Evolutionary conservation across 2,113 vertebrate species (phyloP).

Genomic region (Corydoras maculifer): DNA sequence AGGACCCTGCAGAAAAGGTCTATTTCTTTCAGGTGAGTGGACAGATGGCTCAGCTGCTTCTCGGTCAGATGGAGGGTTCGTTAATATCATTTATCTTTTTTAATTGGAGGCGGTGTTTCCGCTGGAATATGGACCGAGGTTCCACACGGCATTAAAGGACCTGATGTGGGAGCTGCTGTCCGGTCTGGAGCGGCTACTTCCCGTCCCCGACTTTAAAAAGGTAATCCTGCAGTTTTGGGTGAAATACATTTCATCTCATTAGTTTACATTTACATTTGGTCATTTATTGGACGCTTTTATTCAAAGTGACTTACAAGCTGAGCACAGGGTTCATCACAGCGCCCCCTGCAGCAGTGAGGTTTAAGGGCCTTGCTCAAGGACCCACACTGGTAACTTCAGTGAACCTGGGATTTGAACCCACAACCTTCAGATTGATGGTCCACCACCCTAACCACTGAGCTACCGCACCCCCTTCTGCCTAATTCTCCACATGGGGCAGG

Average conservation of each 20-base stretch:
- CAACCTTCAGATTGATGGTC: too few species aligned
- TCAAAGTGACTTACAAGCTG: too few species aligned
- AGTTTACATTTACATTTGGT: too few species aligned
- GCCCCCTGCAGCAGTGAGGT: too few species aligned
- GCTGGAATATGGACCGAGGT: slow-evolving; percentile 70
- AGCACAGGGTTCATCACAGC: too few species aligned
- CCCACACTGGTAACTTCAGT: too few species aligned
- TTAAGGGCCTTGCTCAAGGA: too few species aligned
- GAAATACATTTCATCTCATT: neutral
- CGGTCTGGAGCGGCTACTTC: slow-evolving; percentile 66
- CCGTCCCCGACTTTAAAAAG: slow-evolving; percentile 65
- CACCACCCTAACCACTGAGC: too few species aligned
- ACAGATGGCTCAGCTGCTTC: neutral
- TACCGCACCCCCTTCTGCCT: too few species aligned
- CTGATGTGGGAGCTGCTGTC: slow-evolving; percentile 75
- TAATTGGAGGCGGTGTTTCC: slow-evolving; percentile 64
- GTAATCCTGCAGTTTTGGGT: slow-evolving; percentile 28
- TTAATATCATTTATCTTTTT: neutral
- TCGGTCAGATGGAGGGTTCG: neutral
- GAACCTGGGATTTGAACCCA: too few species aligned
- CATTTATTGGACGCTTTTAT: too few species aligned
- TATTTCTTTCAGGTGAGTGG: slow-evolving; percentile 43
- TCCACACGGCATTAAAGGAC: slow-evolving; percentile 67
- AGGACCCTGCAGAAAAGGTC: slow-evolving; percentile 38
- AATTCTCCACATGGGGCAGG: too few species aligned